These are phyloP conservation scores for Micrasema minimum DNA, from an alignment of 1,140 invertebrate species.

Conservation along the genomic window DNA sequence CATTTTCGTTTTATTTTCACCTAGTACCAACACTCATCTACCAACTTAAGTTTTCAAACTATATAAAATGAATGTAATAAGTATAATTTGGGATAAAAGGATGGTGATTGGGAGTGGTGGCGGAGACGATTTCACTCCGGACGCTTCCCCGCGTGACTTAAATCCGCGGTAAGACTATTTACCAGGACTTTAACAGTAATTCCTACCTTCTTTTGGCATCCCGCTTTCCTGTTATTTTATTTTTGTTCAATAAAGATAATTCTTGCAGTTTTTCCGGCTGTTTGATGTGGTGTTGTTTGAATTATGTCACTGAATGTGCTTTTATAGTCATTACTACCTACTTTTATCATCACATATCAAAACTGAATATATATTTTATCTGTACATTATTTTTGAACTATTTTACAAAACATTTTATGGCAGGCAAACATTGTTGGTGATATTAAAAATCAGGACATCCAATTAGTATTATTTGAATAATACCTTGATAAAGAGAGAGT, in stretches of 20 bases:
- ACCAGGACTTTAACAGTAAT: conserved; percentile 22
- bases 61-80: conserved; percentile 25
- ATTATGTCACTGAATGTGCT: conserved; percentile 32
- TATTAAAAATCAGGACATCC: no score
- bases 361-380: no score
- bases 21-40: no score
- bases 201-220: conserved; percentile 38
- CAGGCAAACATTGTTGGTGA: no score
- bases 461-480: no score
- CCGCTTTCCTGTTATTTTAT: conserved; percentile 42
- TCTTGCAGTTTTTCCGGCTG: conserved; percentile 40
- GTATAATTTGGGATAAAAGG: conserved; percentile 52
- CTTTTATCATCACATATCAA: no score
- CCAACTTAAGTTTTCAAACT: neutral
- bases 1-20: no score
- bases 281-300: conserved; percentile 48
- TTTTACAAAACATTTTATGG: no score
- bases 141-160: conserved; percentile 49
- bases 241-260: conserved; percentile 8
- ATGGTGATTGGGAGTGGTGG: conserved; percentile 52
- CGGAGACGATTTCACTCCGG: conserved; percentile 41
- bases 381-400: no score
- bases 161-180: conserved; percentile 47
- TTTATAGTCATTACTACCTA: conserved; percentile 10
- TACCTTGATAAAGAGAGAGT: no score